Base-by-base conservation (phyloP, 2,113 vertebrate species). In the Ploceus nigricollis region DNA sequence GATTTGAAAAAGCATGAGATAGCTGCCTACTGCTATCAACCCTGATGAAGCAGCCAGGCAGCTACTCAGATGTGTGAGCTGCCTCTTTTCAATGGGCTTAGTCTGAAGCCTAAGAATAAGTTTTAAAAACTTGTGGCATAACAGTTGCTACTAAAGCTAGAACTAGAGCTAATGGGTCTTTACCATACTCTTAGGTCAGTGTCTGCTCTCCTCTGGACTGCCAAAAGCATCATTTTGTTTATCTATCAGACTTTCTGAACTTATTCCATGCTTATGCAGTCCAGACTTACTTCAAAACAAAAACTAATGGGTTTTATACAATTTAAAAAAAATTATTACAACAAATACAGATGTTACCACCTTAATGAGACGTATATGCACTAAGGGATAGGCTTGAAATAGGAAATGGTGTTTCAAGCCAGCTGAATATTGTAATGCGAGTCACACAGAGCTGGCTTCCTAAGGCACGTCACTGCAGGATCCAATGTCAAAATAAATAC, bases 401-500 rank as follows among this genome's bases (percentile, higher is more conserved):
- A 68, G 45, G 66, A 88, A 93, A 93, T 15, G 39, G 82, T 72
- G 17, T 47, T 82, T 64, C 24, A 50, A 87, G 70, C 12, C 72
- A 53, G 53, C 12, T 0, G 2, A 63, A 37, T 53, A 72, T 15
- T 30, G 15, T 16, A 66, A 56, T 4, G 6, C 0, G 0, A 79
- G 53, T 89, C 69, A 66, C 44, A 33, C 31, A 71, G 47, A 70
- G 40, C 39, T 69, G 54, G 75, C 78, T 94, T 51, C 63, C 21
- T 54, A 68, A 40, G 2, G 2, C 47, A 45, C 0, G 0, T 42
- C 73, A 77, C 58, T 3, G 2, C 53, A 72, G 53, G 60, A 82
- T 87, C 57, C 48, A 64, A 37, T 33, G 40, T 72, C 87, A 93
- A 90, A 94, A 93, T 54, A 92, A 88, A 95, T 33, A 56, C 13